Conservation (phyloP, 2,797 vertebrate species). For the Malurus splendens region DNA sequence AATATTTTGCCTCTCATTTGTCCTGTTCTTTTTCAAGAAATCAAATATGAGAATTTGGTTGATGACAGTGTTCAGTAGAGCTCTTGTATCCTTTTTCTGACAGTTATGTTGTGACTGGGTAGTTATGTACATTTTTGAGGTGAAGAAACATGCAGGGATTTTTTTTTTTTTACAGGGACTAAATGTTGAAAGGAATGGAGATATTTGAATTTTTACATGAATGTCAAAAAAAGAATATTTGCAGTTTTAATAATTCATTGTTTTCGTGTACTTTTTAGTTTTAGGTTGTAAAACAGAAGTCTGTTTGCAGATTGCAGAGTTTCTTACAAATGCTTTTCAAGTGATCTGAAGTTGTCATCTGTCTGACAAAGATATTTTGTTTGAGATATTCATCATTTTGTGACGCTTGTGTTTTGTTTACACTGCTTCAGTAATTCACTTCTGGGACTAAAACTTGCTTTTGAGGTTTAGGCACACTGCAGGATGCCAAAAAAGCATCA, state of each 20-base stretch:
- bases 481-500: conserved; percentile 63
- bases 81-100: not conserved
- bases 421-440: conserved; percentile 67
- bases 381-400: conserved; percentile 64
- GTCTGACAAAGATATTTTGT: conserved; percentile 65
- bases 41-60: not conserved
- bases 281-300: conserved; percentile 37
- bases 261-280: conserved; percentile 5
- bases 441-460: conserved; percentile 64
- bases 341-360: conserved; percentile 52
- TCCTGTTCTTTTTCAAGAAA: not conserved
- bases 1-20: not conserved
- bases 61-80: not conserved
- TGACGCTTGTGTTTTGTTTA: conserved; percentile 68
- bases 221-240: conserved; percentile 5
- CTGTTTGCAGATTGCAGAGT: conserved; percentile 27
- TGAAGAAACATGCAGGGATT: not conserved
- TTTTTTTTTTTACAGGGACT: not conserved
- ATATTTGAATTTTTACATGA: not conserved
- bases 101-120: not conserved
- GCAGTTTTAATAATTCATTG: conserved; percentile 43
- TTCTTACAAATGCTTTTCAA: conserved; percentile 36
- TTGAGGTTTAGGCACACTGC: conserved; percentile 61
- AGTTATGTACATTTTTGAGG: not conserved
- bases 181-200: not conserved